Evolutionary conservation across 2,888 invertebrate species (phyloP), one percentile per base, ranked within the genome.

Genomic region (Hartigia nigra): DNA sequence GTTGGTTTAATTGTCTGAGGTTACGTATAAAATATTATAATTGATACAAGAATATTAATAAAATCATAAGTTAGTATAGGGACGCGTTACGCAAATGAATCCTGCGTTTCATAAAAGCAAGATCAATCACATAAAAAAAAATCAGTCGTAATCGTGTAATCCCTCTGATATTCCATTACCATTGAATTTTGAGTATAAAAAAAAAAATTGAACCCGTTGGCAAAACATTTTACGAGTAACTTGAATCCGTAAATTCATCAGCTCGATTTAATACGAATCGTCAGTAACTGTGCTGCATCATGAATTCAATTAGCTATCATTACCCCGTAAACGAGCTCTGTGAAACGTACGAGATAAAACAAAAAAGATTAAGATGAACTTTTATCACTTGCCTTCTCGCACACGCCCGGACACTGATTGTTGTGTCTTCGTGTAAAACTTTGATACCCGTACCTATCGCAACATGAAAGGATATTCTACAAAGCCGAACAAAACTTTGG

Each of bases 401-500:
- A 32, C 72, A 12, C 23, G 2, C 14, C 23, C 31, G 12, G 31
- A 23, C 34, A 72, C n/a, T n/a, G n/a, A n/a, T n/a, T n/a, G 12
- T 72, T 72, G 31, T 72, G 72, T 72, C 72, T 31, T 55, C 23
- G 55, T 55, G 55, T 55, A 14, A 9, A 55, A 55, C 55, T 55
- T 55, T 55, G 14, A 9, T 55, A 55, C 55, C 55, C 55, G 23
- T 55, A 55, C 55, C 55, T 55, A 55, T 23, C 55, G 55, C 55
- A 55, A 55, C 55, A 55, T 23, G 55, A 55, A 55, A 55, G 55
- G 55, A 55, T 55, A 55, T 23, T 55, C 4, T 2, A 55, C 55
- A 23, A 55, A 55, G 55, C 55, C 55, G 55, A 72, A 72, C 31
- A 34, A 72, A 72, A 72, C 72, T 72, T 34, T 72, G 72, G 72